Percentiles rank a stretch among this genome's conserved stretches.
These are phyloP conservation scores for Euplexia lucipara DNA, from an alignment of 2,888 invertebrate genomes.

Conservation along the genomic window DNA sequence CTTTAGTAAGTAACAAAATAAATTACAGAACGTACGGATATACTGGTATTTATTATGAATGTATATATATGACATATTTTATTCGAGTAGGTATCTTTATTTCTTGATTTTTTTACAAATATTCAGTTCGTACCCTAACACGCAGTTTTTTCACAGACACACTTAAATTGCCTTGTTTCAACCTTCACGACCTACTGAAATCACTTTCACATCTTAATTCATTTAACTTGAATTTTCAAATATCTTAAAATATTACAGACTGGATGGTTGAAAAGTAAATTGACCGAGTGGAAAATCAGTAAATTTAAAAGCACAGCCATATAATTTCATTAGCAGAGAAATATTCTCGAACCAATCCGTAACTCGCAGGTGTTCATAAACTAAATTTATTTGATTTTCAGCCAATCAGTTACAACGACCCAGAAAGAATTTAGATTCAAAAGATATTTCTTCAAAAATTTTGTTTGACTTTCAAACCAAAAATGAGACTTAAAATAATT, in stretches of 20 bases:
- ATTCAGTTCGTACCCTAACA: background rate
- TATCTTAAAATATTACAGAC: conserved; percentile 19
- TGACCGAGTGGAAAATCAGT: conserved; percentile 31
- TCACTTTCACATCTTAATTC: conserved; percentile 1
- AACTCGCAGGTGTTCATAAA: conserved; percentile 53
- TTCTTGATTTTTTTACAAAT: background rate
- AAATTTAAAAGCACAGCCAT: conserved; percentile 22
- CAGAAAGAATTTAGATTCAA: conserved; percentile 36
- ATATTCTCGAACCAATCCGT: conserved; percentile 34
- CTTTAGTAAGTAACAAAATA: too few species aligned
- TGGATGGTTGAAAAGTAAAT: conserved; percentile 28
- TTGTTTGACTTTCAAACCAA: conserved; percentile 26
- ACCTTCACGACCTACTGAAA: background rate
- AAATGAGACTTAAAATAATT: background rate
- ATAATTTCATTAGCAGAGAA: conserved; percentile 46
- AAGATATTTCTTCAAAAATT: conserved; percentile 22
- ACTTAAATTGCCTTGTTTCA: background rate
- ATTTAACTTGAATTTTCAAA: conserved; percentile 16
- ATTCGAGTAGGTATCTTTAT: too few species aligned
- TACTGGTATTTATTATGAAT: too few species aligned
- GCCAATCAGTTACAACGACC: conserved; percentile 44
- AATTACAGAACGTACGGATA: too few species aligned
- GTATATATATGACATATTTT: too few species aligned
- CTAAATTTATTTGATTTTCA: conserved; percentile 48
- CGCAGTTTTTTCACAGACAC: background rate